These are phyloP conservation scores for Battus philenor DNA, from an alignment of 1,140 invertebrate genomes.

Conservation along the genomic window DNA sequence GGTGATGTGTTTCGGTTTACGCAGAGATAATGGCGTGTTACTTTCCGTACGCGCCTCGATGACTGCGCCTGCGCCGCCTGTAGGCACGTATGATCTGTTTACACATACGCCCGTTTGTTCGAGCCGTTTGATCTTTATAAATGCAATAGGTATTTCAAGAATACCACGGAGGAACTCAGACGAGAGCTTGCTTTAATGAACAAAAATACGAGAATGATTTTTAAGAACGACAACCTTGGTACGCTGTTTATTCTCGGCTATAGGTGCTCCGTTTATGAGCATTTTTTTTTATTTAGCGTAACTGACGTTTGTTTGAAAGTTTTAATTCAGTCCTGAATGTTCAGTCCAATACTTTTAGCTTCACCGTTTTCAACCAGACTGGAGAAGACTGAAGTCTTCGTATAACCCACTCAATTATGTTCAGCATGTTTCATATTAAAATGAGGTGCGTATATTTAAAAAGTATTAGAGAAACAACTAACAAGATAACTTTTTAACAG, in stretches of 20 bases:
- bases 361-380: too few relatives aligned
- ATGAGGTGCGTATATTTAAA: too few relatives aligned
- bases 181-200: slow-evolving; percentile 56
- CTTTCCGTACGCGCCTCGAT: slow-evolving; percentile 18
- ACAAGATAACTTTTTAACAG: too few relatives aligned
- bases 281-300: slow-evolving; percentile 33
- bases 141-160: slow-evolving; percentile 73
- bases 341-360: too few relatives aligned
- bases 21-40: slow-evolving; percentile 32
- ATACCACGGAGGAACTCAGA: slow-evolving; percentile 54
- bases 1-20: slow-evolving; percentile 40
- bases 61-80: slow-evolving; percentile 13
- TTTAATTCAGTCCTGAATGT: slow-evolving; percentile 24
- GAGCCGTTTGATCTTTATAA: slow-evolving; percentile 71
- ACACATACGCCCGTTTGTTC: slow-evolving; percentile 64
- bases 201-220: slow-evolving; percentile 57
- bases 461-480: too few relatives aligned
- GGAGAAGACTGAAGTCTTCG: too few relatives aligned
- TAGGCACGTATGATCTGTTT: slow-evolving; percentile 55
- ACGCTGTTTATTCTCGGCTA: slow-evolving; percentile 38
- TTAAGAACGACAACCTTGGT: slow-evolving; percentile 70
- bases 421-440: too few relatives aligned
- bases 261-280: slow-evolving; percentile 42
- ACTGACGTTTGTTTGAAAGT: slow-evolving; percentile 41
- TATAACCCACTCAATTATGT: too few relatives aligned